phyloP scores from a whole-genome alignment of 2,113 vertebrate genomes.

The Sapayoa aenigma region DNA sequence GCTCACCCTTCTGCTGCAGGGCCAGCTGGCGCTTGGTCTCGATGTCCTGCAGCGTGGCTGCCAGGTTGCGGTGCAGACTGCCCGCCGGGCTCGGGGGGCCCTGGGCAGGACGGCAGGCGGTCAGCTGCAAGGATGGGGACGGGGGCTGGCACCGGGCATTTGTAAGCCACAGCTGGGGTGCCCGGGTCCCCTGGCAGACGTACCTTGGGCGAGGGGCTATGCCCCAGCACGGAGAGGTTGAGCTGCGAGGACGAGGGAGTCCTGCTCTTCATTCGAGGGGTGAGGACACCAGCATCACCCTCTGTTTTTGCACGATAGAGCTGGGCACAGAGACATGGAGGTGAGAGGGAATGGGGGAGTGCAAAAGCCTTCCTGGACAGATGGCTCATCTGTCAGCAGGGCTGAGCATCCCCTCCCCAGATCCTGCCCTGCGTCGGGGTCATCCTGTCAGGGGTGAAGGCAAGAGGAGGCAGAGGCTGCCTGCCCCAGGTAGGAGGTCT shows the following conservation, averaged over 20 bases:
- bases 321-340: conserved; percentile 47
- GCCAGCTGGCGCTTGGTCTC: conserved; percentile 85
- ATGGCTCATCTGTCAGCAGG: rapidly evolving
- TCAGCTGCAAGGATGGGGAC: not conserved
- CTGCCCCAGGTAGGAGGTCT: not conserved
- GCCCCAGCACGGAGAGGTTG: conserved; percentile 75
- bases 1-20: conserved; percentile 86
- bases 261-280: conserved; percentile 65
- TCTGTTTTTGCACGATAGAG: conserved; percentile 85
- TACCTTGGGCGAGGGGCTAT: conserved; percentile 85
- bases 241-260: conserved; percentile 75
- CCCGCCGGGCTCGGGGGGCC: conserved; percentile 76
- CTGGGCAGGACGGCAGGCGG: conserved; percentile 56
- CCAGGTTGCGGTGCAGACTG: conserved; percentile 87
- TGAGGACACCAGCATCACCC: conserved; percentile 58
- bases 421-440: not conserved
- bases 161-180: not conserved
- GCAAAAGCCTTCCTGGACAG: not conserved
- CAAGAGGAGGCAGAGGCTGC: not conserved
- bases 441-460: not conserved
- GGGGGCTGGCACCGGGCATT: not conserved
- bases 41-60: conserved; percentile 84
- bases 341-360: not conserved
- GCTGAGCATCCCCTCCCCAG: not conserved
- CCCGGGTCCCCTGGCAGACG: not conserved